phyloP scores from a whole-genome alignment of 2,888 invertebrate species.

The Drosophila atripex region DNA sequence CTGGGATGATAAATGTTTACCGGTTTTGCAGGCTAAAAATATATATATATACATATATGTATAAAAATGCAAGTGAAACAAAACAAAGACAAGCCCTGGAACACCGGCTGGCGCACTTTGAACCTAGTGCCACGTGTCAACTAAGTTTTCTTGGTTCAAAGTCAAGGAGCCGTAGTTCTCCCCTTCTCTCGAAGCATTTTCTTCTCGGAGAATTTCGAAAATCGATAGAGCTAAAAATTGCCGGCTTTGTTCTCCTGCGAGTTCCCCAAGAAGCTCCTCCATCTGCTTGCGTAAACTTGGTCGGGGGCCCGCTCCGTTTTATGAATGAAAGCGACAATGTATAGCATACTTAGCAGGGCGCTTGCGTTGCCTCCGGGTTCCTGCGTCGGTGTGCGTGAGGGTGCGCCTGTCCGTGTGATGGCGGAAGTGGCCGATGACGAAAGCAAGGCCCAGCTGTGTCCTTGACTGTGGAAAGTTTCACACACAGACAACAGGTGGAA shows the following conservation, averaged over 20 bases:
- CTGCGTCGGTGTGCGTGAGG: slow-evolving; percentile 8
- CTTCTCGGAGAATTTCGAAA: slow-evolving; percentile 44
- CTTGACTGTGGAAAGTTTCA: slow-evolving; percentile 58
- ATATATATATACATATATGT: not conserved
- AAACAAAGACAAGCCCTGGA: slow-evolving; percentile 10
- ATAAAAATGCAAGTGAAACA: slow-evolving; percentile 1
- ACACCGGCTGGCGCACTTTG: slow-evolving; percentile 26
- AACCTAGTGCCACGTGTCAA: slow-evolving; percentile 22
- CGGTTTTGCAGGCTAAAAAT: slow-evolving; percentile 53
- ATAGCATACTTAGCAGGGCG: slow-evolving; percentile 76
- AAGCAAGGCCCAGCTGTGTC: slow-evolving; percentile 59
- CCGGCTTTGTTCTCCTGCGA: slow-evolving; percentile 50
- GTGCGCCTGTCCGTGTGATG: slow-evolving; percentile 25
- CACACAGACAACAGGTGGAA: slow-evolving; percentile 66
- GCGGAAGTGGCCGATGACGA: slow-evolving; percentile 67
- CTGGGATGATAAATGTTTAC: slow-evolving; percentile 70
- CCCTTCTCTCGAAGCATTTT: not conserved
- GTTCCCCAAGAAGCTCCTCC: not conserved
- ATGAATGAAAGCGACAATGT: slow-evolving; percentile 70
- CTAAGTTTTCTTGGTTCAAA: slow-evolving; percentile 37
- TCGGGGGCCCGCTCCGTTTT: slow-evolving; percentile 52
- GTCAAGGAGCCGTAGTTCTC: slow-evolving; percentile 39
- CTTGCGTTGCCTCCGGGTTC: slow-evolving; percentile 45
- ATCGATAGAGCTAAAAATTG: slow-evolving; percentile 76
- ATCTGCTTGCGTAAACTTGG: slow-evolving; percentile 66